A percentile compares a stretch with the other conserved stretches of the same genome.
Evolutionary conservation across 1,140 invertebrate genomes (phyloP).

Genomic region (Temnothorax longispinosus): DNA sequence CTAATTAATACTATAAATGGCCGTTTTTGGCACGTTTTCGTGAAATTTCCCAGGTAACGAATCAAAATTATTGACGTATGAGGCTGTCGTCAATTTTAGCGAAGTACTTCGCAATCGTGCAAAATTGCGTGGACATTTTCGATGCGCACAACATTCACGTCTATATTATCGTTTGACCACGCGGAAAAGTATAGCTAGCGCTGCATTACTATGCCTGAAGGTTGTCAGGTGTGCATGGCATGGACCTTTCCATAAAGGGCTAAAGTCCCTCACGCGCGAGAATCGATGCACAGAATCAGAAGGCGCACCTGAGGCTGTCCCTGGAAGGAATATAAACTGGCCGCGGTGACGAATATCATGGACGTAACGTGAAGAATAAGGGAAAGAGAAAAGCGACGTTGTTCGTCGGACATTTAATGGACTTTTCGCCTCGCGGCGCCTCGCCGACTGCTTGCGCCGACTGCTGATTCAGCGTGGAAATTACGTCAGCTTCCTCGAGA

Average conservation of each 20-base stretch:
- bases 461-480: constrained; percentile 72
- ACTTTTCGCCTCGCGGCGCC: constrained; percentile 53
- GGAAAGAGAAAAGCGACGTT: constrained; percentile 33
- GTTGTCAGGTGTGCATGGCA: not conserved
- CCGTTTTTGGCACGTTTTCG: not conserved
- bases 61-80: not conserved
- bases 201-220: not conserved
- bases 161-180: constrained; percentile 19
- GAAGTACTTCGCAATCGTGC: not conserved
- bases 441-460: constrained; percentile 51
- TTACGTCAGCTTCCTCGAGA: constrained; percentile 65
- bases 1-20: constrained; percentile 16
- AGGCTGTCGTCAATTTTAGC: not conserved
- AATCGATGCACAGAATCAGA: constrained; percentile 24
- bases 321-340: constrained; percentile 18
- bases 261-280: not conserved
- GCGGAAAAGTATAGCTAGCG: not conserved
- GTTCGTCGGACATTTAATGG: constrained; percentile 62
- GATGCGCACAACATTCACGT: not conserved
- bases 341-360: constrained; percentile 8
- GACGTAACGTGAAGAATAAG: constrained; percentile 27
- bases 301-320: constrained; percentile 2
- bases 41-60: not conserved
- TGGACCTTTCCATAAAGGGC: not conserved
- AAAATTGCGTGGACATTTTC: constrained; percentile 11